Evolutionary conservation across 2,797 vertebrate genomes (phyloP), one percentile per base, ranked within the genome.

Genomic region (Phataginus tetradactyla): DNA sequence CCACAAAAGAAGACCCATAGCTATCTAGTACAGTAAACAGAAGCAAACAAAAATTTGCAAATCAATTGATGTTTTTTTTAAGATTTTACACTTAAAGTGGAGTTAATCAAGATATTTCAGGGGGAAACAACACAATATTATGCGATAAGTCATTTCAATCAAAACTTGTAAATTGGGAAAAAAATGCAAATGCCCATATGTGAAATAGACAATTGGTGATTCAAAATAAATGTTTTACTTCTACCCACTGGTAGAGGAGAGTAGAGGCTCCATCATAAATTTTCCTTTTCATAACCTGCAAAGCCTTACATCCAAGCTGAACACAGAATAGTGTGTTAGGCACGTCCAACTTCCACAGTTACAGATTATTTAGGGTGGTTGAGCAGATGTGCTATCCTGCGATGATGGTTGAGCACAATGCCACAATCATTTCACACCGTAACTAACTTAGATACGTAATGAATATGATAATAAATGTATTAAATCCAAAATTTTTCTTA

Each of bases 81-180:
- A 95, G 81, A 86, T 78, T 98, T 98, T 49, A 87, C 7, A 80
- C 21, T 96, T 94, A 96, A 45, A 0, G 32, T 96, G 78, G 9
- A 97, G 25, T 93, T 78, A 96, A 59, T 94, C 89, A 97, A 81
- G 11, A 94, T 87, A 93, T 32, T 95, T 93, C 9, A 90, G 3
- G 17, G 51, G 37, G 20, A 97, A 55, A 59, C 4, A 92, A 45
- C 7, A 71, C 4, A 94, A 37, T 49, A 77, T 13, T 78, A 94
- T 14, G 7, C 96, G 49, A 94, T 89, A 59, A 96, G 90, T 90
- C 0, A 94, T 89, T 96, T 97, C 29, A 72, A 79, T 77, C 29
- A 96, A 91, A 95, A 66, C 29, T 27, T 94, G 37, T 83, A 37
- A 81, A 79, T 21, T 51, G 1, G 5, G 42, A 20, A 14, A 63